Base-by-base conservation (phyloP, 2,888 invertebrate genomes). In the Phalera bucephala region DNA sequence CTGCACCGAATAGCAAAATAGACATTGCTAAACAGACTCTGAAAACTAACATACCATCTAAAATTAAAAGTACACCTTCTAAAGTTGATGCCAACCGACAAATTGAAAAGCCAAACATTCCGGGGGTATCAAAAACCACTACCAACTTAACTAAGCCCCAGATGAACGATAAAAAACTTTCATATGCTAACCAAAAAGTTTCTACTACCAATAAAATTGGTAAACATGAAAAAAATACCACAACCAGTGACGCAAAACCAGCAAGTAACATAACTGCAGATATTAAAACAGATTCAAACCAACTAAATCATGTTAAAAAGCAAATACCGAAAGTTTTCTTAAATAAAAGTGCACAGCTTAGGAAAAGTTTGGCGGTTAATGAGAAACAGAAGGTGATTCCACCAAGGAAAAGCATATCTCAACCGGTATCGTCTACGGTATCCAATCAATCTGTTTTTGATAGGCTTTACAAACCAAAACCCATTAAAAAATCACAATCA, bases 391-490 rank as follows among this genome's bases (percentile, higher is more conserved):
- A 54, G 25, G 40, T 50, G 1, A 36, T 39, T 1, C 34, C 33
- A 2, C 30, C 36, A 13, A 45, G 66, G 6, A 64, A 70, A 31
- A 65, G n/a, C n/a, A n/a, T n/a, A n/a, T n/a, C n/a, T n/a, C n/a
- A 71, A 32, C 77, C 73, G 6, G 71, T 73, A 45, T 31, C 17
- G 3, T 5, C 3, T 3, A 17, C 17, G 5, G 3, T 33, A 14
- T 36, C 31, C 22, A 44, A 44, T 11, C 50, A 61, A 10, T 79
- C 85, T 0, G 87, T 87, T 0, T 88, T 88, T 29, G 87, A 88
- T 10, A 58, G 88, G 14, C 48, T 87, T 0, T 87, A 85, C 37
- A 83, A 86, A 45, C 83, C 84, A 0, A 88, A 82, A 59, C 12
- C 38, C 0, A 43, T 55, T 0, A 41, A 51, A 4, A 76, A 66